Conservation (phyloP, 2,797 vertebrate species). For the Denticeps clupeoides region DNA sequence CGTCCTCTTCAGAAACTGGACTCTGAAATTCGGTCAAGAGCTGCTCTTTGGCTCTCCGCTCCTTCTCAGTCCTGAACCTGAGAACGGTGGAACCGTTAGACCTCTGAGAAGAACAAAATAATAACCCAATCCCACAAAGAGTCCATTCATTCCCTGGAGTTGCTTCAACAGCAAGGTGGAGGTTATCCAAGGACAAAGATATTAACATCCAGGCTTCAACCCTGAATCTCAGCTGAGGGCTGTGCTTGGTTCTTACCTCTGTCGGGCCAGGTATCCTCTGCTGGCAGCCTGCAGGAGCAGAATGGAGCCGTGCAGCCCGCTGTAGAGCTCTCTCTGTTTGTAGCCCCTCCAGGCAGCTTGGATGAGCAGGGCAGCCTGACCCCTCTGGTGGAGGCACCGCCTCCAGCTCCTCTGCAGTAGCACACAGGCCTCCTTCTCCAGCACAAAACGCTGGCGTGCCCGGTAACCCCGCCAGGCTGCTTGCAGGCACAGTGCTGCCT, state of each 20-base stretch:
- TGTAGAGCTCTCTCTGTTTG: slow-evolving; percentile 46
- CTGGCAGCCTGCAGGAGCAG: slow-evolving; percentile 64
- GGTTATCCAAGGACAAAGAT: too few species aligned
- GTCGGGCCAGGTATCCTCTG: slow-evolving; percentile 68
- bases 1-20: too few species aligned
- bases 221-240: too few species aligned
- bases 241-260: slow-evolving; percentile 76
- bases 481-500: slow-evolving; percentile 72
- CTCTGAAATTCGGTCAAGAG: too few species aligned
- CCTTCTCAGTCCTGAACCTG: too few species aligned
- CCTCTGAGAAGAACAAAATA: too few species aligned
- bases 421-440: slow-evolving; percentile 61
- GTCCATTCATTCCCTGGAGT: too few species aligned
- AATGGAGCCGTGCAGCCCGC: slow-evolving; percentile 44
- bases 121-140: too few species aligned
- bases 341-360: slow-evolving; percentile 80
- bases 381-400: slow-evolving; percentile 40
- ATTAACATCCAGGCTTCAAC: too few species aligned
- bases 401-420: slow-evolving; percentile 80
- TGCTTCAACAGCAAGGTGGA: too few species aligned
- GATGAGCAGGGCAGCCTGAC: slow-evolving; percentile 64
- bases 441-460: slow-evolving; percentile 59
- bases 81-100: too few species aligned
- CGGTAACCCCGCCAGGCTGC: slow-evolving; percentile 72
- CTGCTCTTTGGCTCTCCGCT: too few species aligned